Conservation (phyloP, 2,113 vertebrate species). For the Asarcornis scutulata region DNA sequence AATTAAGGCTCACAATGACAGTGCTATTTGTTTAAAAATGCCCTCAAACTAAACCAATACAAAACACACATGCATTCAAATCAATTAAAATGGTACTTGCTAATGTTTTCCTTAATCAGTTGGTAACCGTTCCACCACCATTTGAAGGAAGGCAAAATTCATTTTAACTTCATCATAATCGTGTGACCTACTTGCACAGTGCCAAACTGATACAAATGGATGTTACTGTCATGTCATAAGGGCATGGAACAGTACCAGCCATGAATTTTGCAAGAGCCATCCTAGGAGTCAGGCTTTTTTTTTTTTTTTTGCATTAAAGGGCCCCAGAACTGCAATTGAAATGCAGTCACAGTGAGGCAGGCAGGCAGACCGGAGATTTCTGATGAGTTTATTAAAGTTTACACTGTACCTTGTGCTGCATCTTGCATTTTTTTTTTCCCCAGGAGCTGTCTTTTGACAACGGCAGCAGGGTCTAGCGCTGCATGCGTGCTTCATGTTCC, state of each 20-base stretch:
- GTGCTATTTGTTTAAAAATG: conserved; percentile 79
- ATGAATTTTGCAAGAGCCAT: conserved; percentile 59
- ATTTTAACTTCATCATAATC: conserved; percentile 50
- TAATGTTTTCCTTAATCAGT: conserved; percentile 73
- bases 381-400: not conserved
- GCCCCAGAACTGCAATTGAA: not conserved
- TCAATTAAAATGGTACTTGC: conserved; percentile 71
- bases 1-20: conserved; percentile 77
- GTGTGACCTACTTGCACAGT: conserved; percentile 8
- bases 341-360: not conserved
- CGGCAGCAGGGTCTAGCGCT: not conserved
- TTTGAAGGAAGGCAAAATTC: conserved; percentile 43
- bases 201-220: conserved; percentile 49
- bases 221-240: conserved; percentile 23
- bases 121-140: conserved; percentile 19
- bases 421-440: not conserved
- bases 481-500: not conserved
- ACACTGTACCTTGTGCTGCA: fast-evolving
- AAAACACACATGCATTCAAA: conserved; percentile 72
- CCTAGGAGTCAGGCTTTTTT: not conserved
- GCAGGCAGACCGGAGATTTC: not conserved
- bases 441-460: not conserved
- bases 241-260: conserved; percentile 19
- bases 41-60: conserved; percentile 76
- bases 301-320: conserved; percentile 16